phyloP scores from a whole-genome alignment of 2,888 invertebrate species.

The Heteropelma amictum region DNA sequence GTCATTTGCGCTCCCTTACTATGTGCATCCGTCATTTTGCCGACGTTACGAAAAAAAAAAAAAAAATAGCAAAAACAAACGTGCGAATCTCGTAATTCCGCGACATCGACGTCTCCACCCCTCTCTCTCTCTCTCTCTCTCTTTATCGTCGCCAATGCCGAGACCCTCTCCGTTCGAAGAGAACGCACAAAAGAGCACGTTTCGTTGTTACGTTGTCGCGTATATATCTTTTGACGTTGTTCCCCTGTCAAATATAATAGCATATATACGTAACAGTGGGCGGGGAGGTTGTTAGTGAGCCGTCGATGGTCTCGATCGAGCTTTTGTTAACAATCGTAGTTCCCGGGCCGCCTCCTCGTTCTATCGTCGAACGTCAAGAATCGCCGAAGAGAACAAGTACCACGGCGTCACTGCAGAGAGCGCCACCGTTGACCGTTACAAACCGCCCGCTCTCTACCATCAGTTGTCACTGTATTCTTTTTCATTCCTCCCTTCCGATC shows the following conservation, averaged over 20 bases:
- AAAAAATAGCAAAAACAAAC: too few species aligned
- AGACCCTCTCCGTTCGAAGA: too few species aligned
- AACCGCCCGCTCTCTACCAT: constrained; percentile 71
- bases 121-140: not conserved
- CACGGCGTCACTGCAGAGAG: constrained; percentile 56
- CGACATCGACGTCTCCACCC: not conserved
- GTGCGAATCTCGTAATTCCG: not conserved
- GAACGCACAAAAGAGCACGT: constrained; percentile 36
- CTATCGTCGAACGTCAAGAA: constrained; percentile 45
- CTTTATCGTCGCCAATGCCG: too few species aligned
- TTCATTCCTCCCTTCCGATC: constrained; percentile 33
- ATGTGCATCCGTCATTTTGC: not conserved
- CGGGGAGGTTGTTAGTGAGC: constrained; percentile 72
- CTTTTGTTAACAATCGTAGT: constrained; percentile 70
- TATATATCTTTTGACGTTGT: constrained; percentile 35
- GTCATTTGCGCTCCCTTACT: too few species aligned
- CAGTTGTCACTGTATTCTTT: constrained; percentile 63
- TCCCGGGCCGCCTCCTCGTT: constrained; percentile 35
- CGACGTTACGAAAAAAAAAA: not conserved
- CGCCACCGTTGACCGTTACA: constrained; percentile 65
- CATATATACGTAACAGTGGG: constrained; percentile 44
- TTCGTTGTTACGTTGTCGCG: constrained; percentile 28
- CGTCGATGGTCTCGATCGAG: constrained; percentile 67
- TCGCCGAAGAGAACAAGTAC: constrained; percentile 67
- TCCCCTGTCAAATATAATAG: constrained; percentile 40